Evolutionary conservation across 2,113 vertebrate genomes (phyloP).

Genomic region (Pipra filicauda): DNA sequence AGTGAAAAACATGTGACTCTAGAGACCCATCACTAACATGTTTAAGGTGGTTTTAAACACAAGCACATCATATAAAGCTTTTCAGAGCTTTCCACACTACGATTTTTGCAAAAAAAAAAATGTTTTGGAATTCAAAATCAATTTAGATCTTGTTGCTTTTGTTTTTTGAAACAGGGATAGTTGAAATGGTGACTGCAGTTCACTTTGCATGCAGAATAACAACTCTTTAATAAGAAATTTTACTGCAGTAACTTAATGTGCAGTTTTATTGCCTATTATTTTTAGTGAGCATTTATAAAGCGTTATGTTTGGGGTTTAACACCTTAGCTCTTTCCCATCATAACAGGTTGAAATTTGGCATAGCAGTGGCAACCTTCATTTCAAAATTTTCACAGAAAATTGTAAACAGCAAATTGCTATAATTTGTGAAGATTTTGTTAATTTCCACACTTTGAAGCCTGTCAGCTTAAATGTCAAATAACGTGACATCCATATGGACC

Average conservation of each 20-base stretch:
- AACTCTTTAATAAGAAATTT: constrained; percentile 34
- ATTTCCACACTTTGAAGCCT: constrained; percentile 38
- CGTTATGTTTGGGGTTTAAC: constrained; percentile 51
- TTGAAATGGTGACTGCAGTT: constrained; percentile 1
- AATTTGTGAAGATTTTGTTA: constrained; percentile 57
- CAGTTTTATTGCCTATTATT: constrained; percentile 62
- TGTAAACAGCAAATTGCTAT: constrained; percentile 30
- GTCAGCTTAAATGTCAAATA: constrained; percentile 59
- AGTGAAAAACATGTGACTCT: not conserved
- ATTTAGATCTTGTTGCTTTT: not conserved
- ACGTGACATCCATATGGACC: constrained; percentile 55
- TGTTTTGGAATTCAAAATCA: not conserved
- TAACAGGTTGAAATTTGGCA: constrained; percentile 57
- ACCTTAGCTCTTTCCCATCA: constrained; percentile 46
- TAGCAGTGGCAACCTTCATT: constrained; percentile 33
- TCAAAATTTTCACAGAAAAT: constrained; percentile 50
- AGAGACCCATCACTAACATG: not conserved
- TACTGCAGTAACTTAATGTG: constrained; percentile 30
- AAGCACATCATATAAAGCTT: not conserved
- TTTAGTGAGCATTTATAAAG: constrained; percentile 58
- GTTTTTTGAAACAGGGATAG: not conserved
- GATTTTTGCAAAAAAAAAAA: not conserved
- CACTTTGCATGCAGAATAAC: constrained; percentile 21
- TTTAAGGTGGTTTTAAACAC: not conserved
- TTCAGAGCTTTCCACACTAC: not conserved